A percentile compares a stretch with the other conserved stretches of the same genome.
Conservation (phyloP, 2,113 vertebrate genomes). For the Channa maculata region DNA sequence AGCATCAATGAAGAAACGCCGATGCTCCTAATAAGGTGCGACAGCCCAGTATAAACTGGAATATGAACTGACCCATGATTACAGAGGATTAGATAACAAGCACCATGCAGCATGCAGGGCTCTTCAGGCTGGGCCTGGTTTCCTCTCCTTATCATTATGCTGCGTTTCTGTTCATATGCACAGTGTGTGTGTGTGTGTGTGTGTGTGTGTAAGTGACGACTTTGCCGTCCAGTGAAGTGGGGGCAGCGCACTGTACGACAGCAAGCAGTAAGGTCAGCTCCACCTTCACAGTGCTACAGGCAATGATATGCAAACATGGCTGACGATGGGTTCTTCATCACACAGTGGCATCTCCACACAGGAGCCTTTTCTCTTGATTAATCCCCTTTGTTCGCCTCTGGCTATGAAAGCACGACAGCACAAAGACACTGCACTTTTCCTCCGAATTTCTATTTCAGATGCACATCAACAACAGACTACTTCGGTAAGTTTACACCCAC, state of each 20-base stretch:
- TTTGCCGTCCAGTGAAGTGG: constrained; percentile 49
- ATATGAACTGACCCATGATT: constrained; percentile 80
- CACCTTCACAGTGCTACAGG: constrained; percentile 73
- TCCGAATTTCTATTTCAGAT: constrained; percentile 9
- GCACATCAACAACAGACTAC: constrained; percentile 10
- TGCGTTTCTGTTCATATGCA: constrained; percentile 52
- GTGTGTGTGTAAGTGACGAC: constrained; percentile 34
- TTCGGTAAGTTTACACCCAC: constrained; percentile 5
- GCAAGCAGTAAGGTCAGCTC: constrained; percentile 76
- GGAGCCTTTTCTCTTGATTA: constrained; percentile 72
- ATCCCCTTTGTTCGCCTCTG: constrained; percentile 58
- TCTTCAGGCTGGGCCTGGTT: constrained; percentile 64
- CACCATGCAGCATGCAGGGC: constrained; percentile 61
- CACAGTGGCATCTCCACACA: constrained; percentile 65
- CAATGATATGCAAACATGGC: constrained; percentile 75
- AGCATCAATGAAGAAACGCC: constrained; percentile 64
- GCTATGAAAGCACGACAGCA: constrained; percentile 21
- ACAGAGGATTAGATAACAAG: constrained; percentile 78
- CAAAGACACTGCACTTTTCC: constrained; percentile 1
- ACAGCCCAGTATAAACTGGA: constrained; percentile 76
- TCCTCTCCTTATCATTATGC: constrained; percentile 45
- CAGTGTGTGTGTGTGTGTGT: constrained; percentile 4
- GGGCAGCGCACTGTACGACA: constrained; percentile 45
- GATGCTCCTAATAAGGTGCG: constrained; percentile 76
- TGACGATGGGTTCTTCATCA: constrained; percentile 80